Percentiles rank a stretch among this genome's conserved stretches.
Evolutionary conservation across 23 tunicate genomes (phyloP).

Genomic region (Phallusia fumigata): DNA sequence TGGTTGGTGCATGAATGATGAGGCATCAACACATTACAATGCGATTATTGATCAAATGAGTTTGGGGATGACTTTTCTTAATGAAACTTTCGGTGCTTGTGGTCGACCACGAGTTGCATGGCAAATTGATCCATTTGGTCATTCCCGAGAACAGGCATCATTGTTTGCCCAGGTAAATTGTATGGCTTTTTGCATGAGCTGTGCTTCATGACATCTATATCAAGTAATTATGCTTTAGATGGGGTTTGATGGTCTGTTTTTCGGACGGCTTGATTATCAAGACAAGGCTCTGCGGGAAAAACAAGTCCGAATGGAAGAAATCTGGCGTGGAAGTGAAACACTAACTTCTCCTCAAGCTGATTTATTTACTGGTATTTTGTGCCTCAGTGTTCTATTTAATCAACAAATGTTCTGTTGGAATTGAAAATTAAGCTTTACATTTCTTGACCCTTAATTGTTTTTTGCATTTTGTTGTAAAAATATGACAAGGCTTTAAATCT

Average conservation of each 20-base stretch:
- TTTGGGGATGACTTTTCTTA: slow-evolving; percentile 73
- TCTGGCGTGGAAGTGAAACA: slow-evolving; percentile 90
- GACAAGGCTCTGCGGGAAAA: slow-evolving; percentile 81
- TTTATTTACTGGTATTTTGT: slow-evolving; percentile 81
- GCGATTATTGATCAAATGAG: slow-evolving; percentile 98
- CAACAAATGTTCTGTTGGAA: background rate
- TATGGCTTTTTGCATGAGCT: no score
- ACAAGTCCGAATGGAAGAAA: slow-evolving; percentile 78
- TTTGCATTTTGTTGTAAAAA: no score
- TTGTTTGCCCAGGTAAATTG: slow-evolving; percentile 84
- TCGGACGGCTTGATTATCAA: slow-evolving; percentile 90
- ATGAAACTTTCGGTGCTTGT: slow-evolving; percentile 92
- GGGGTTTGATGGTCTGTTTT: slow-evolving; percentile 99
- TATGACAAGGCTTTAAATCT: no score
- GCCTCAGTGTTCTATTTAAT: no score
- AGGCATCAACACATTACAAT: slow-evolving; percentile 96
- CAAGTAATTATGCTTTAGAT: slow-evolving; percentile 24
- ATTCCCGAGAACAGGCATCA: slow-evolving; percentile 94
- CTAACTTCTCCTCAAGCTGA: slow-evolving; percentile 54
- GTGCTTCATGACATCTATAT: no score
- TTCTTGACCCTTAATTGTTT: no score
- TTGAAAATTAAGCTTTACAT: no score
- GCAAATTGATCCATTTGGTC: slow-evolving; percentile 99
- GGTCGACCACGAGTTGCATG: slow-evolving; percentile 95
- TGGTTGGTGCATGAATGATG: slow-evolving; percentile 99